These are phyloP conservation scores for Opisthograptis luteolata DNA, from an alignment of 2,888 invertebrate genomes.

Conservation along the genomic window DNA sequence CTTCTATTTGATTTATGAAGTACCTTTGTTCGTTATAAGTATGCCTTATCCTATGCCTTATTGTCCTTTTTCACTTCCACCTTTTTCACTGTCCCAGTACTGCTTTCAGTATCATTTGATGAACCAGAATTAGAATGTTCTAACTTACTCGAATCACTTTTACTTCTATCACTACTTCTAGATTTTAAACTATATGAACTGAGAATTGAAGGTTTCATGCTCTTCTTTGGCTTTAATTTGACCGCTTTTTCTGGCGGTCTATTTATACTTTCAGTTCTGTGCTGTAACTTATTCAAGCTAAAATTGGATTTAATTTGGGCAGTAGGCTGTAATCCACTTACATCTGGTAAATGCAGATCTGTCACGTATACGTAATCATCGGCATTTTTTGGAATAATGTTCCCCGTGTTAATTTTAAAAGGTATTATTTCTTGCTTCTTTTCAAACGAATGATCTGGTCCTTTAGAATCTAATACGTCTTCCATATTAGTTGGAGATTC, in stretches of 20 bases:
- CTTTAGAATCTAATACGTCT: slow-evolving; percentile 70
- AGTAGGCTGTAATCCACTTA: slow-evolving; percentile 63
- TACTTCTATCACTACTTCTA: slow-evolving; percentile 52
- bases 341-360: slow-evolving; percentile 68
- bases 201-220: slow-evolving; percentile 62
- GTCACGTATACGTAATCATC: slow-evolving; percentile 74
- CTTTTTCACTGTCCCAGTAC: slow-evolving; percentile 77
- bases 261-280: slow-evolving; percentile 75
- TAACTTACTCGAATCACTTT: slow-evolving; percentile 57
- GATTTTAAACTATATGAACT: slow-evolving; percentile 46
- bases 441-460: slow-evolving; percentile 69
- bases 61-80: slow-evolving; percentile 55
- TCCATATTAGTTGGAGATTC: slow-evolving; percentile 70
- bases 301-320: slow-evolving; percentile 78
- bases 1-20: too few relatives aligned
- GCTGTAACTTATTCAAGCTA: slow-evolving; percentile 70
- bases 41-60: not conserved
- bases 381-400: slow-evolving; percentile 53
- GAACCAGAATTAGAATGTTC: slow-evolving; percentile 85
- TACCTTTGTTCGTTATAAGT: too few relatives aligned
- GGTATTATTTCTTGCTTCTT: slow-evolving; percentile 77
- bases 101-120: slow-evolving; percentile 81
- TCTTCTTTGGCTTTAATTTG: slow-evolving; percentile 67
- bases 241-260: slow-evolving; percentile 72
- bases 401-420: slow-evolving; percentile 68